A percentile compares a stretch with the other conserved stretches of the same genome.
Evolutionary conservation across 2,113 vertebrate species (phyloP).

Genomic region (Alethe diademata): DNA sequence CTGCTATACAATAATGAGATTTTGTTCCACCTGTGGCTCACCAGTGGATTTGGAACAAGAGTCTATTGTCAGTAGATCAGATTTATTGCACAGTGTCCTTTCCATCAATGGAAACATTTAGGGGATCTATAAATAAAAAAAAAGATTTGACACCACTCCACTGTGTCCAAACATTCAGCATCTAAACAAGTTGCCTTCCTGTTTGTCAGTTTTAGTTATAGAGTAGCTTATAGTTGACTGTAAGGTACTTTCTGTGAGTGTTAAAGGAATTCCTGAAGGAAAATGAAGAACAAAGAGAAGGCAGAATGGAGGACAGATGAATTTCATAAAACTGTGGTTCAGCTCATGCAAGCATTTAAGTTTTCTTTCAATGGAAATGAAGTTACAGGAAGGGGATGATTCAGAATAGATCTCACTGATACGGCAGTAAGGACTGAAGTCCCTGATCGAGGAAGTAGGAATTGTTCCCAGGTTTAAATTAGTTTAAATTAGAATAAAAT

Average conservation of each 20-base stretch:
- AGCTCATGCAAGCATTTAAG: background rate
- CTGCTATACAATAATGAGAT: background rate
- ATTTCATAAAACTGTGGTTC: background rate
- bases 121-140: background rate
- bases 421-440: background rate
- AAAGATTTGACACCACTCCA: background rate
- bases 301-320: background rate
- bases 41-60: background rate
- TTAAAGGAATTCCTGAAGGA: background rate
- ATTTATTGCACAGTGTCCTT: background rate
- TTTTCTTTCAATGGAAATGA: background rate
- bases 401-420: background rate
- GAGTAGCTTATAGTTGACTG: background rate
- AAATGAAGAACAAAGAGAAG: background rate
- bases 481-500: constrained; percentile 9
- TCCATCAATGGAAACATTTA: background rate
- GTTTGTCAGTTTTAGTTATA: background rate
- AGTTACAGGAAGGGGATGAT: background rate
- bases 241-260: background rate
- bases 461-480: background rate
- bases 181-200: background rate
- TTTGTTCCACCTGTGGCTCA: background rate
- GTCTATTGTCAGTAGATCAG: background rate
- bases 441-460: background rate
- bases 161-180: background rate